Percentiles rank a stretch among this genome's conserved stretches.
Conservation (phyloP, 2,888 invertebrate genomes). For the Strigamia crassipes region DNA sequence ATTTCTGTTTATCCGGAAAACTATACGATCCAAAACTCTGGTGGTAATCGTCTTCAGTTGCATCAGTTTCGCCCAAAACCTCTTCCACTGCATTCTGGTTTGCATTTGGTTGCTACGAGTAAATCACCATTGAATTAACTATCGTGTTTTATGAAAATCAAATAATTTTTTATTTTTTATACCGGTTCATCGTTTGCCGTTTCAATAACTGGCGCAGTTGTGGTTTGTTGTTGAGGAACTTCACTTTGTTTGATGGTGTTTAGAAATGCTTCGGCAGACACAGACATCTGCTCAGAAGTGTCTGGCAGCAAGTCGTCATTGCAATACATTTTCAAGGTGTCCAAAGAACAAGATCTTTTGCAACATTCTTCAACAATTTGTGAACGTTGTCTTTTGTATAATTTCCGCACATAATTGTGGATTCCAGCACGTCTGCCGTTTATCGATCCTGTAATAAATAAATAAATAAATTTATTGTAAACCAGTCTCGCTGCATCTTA, state of each 20-base stretch:
- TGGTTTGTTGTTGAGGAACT: background rate
- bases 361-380: conserved; percentile 36
- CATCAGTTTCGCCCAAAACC: background rate
- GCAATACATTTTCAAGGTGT: conserved; percentile 21
- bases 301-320: background rate
- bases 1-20: conserved; percentile 15
- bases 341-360: conserved; percentile 7
- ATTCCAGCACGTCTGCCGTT: background rate
- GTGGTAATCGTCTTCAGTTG: background rate
- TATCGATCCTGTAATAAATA: background rate
- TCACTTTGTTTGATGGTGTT: background rate
- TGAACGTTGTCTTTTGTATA: background rate
- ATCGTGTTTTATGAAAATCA: too few species aligned
- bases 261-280: background rate
- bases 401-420: background rate
- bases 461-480: background rate
- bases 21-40: background rate
- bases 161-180: too few species aligned
- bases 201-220: background rate
- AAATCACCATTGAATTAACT: background rate
- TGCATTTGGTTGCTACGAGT: background rate
- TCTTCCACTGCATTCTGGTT: background rate
- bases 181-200: background rate
- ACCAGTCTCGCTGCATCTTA: too few species aligned
- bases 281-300: background rate